A percentile compares a stretch with the other conserved stretches of the same genome.
These are phyloP conservation scores for Drosophila algonquin DNA, from an alignment of 2,888 invertebrate species.

Conservation along the genomic window DNA sequence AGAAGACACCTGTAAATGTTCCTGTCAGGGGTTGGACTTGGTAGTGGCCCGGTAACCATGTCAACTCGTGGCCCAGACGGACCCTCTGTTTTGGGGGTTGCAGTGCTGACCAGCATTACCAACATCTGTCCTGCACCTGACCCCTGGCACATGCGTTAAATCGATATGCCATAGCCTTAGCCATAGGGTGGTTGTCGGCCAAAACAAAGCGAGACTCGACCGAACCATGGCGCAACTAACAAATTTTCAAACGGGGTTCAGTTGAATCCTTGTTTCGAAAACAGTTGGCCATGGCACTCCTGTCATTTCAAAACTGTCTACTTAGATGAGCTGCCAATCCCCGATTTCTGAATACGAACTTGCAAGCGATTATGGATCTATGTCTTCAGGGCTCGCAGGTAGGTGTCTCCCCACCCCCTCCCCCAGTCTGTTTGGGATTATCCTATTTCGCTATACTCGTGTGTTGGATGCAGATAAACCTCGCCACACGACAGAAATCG, in stretches of 20 bases:
- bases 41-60: constrained; percentile 30
- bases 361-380: constrained; percentile 82
- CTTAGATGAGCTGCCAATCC: constrained; percentile 40
- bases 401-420: constrained; percentile 17
- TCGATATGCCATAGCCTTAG: constrained; percentile 57
- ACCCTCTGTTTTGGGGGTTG: constrained; percentile 50
- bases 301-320: constrained; percentile 39
- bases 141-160: constrained; percentile 65
- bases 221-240: constrained; percentile 13
- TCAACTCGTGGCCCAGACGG: constrained; percentile 26
- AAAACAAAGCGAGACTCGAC: constrained; percentile 55
- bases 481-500: constrained; percentile 82
- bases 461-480: constrained; percentile 80
- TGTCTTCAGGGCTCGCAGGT: constrained; percentile 84
- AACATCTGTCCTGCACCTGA: constrained; percentile 56
- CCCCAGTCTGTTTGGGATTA: neutral
- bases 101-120: constrained; percentile 64
- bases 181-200: constrained; percentile 55
- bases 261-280: neutral
- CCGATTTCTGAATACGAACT: constrained; percentile 14
- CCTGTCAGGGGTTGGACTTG: constrained; percentile 6
- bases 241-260: neutral
- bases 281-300: constrained; percentile 65
- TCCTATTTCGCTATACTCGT: neutral
- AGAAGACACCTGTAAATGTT: constrained; percentile 20